Evolutionary conservation across 2,888 invertebrate genomes (phyloP), one percentile per base, ranked within the genome.

Genomic region (Idaea straminata): DNA sequence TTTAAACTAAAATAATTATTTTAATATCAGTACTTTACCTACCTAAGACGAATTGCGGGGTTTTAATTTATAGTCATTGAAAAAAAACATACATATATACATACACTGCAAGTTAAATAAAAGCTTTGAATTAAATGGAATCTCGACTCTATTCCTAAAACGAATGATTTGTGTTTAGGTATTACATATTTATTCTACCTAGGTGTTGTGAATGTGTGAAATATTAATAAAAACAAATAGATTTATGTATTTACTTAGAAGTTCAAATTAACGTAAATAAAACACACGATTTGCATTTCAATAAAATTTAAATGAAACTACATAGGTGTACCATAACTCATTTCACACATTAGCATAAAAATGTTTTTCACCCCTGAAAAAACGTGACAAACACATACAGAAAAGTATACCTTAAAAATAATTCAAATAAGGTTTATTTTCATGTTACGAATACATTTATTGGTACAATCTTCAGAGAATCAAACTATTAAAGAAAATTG

Each of bases 321-420:
- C 69, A 72, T 69, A 73, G 13, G 47, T 25, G 73, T 69, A 73
- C 71, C 72, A 73, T 74, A 70, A 68, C 63, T 66, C 67, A 70
- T 77, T 79, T 74, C 73, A 75, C 72, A 74, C 78, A 81, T 80
- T 83, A 79, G 73, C 79, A 80, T 81, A 77, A 79, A 84, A 86
- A 83, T 85, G 83, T 86, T 86, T 84, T 79, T 74, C 73, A 77
- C 80, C 80, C 70, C 83, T 84, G 82, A 71, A 80, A 80, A 81
- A 73, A 74, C 66, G 63, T 59, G 62, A 62, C 60, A 36, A 4
- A 35, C 10, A 7, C 47, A 7, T 10, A 47, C 10, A 13, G 7
- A 47, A 47, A 47, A 47, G 13, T 10, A 10, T 7, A 47, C 47
- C 10, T 47, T 13, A 47, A 4, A 7, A 7, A 4, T 25, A 25